These are phyloP conservation scores for Rhabditoides inermis DNA, from an alignment of 2,888 invertebrate species.

Conservation along the genomic window DNA sequence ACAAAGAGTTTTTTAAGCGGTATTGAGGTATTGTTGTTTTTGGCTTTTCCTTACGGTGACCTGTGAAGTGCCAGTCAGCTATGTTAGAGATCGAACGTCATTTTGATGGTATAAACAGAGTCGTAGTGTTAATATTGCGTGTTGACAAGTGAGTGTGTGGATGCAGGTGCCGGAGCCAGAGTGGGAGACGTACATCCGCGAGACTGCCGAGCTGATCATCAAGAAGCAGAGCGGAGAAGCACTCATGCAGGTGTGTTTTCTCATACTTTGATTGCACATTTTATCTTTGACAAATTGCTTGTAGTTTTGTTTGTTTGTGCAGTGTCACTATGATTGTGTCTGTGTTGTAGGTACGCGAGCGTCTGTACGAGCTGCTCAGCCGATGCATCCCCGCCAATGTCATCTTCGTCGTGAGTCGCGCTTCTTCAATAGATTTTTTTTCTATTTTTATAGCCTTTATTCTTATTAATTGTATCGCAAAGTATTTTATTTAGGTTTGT, in stretches of 20 bases:
- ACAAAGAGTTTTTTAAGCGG: too few species aligned
- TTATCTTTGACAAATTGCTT: not conserved
- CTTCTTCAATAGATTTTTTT: not conserved
- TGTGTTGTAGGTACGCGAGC: slow-evolving; percentile 67
- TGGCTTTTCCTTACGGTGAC: too few species aligned
- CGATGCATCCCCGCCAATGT: slow-evolving; percentile 87
- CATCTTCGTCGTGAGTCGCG: slow-evolving; percentile 68
- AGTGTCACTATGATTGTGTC: not conserved
- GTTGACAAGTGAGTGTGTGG: too few species aligned
- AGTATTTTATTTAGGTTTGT: not conserved
- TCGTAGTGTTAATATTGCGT: too few species aligned
- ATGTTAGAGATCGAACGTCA: too few species aligned
- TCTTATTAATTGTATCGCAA: not conserved
- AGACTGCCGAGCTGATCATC: slow-evolving; percentile 77
- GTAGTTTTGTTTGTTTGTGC: not conserved
- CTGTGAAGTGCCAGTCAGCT: too few species aligned
- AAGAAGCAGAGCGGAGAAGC: slow-evolving; percentile 74
- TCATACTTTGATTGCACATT: not conserved
- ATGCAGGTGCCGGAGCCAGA: slow-evolving; percentile 78
- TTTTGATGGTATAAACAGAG: too few species aligned
- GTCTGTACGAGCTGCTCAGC: slow-evolving; percentile 82
- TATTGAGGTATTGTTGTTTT: too few species aligned
- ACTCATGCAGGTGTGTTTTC: slow-evolving; percentile 54
- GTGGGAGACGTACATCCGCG: slow-evolving; percentile 79
- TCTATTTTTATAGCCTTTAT: not conserved